Evolutionary conservation across 2,113 vertebrate genomes (phyloP).

Genomic region (Periophthalmodon schlosseri): DNA sequence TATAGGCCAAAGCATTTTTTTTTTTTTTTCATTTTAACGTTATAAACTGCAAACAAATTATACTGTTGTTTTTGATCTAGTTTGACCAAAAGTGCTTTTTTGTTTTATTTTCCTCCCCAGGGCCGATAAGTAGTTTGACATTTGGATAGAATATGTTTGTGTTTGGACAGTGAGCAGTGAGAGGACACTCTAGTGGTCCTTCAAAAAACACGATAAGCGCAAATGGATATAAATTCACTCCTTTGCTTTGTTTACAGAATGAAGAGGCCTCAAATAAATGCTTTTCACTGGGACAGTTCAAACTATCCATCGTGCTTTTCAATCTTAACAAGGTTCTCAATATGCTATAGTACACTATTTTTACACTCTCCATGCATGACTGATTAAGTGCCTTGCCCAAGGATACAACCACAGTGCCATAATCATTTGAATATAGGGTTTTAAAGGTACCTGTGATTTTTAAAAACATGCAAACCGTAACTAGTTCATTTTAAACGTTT

Average conservation of each 20-base stretch:
- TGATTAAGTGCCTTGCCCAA: too few species aligned
- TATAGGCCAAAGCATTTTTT: too few species aligned
- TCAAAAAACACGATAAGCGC: slow-evolving; percentile 34
- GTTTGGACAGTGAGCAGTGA: not conserved
- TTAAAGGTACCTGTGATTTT: too few species aligned
- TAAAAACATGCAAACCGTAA: too few species aligned
- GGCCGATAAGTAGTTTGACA: not conserved
- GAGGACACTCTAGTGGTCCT: slow-evolving; percentile 33
- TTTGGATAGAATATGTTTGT: not conserved
- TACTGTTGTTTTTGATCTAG: not conserved
- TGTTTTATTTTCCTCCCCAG: not conserved
- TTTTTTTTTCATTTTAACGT: too few species aligned
- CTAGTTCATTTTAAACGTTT: too few species aligned
- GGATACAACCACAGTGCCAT: too few species aligned
- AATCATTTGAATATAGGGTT: too few species aligned
- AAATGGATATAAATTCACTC: slow-evolving; percentile 26
- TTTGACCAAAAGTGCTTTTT: not conserved
- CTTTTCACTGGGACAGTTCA: slow-evolving; percentile 28
- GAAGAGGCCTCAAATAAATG: not conserved
- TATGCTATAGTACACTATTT: too few species aligned
- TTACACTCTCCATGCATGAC: too few species aligned
- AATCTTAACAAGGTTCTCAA: not conserved
- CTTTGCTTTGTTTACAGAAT: not conserved
- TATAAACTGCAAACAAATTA: too few species aligned
- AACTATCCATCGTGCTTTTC: not conserved